Percentiles rank a stretch among this genome's conserved stretches.
phyloP scores from a whole-genome alignment of 2,888 invertebrate genomes.

The Drosophila siamana region DNA sequence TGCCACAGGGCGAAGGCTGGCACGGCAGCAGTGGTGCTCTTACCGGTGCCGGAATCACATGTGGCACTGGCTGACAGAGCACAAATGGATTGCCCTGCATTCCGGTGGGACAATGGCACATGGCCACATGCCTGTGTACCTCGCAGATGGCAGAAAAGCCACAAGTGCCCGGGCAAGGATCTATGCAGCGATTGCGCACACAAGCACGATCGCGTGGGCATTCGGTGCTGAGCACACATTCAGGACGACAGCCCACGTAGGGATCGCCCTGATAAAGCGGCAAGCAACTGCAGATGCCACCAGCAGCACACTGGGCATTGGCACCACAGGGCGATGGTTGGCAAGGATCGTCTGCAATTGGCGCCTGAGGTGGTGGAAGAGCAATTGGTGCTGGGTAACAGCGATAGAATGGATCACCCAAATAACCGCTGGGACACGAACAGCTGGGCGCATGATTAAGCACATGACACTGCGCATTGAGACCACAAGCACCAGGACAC shows the following conservation, averaged over 20 bases:
- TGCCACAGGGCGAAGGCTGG: conserved; percentile 90
- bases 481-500: conserved; percentile 90
- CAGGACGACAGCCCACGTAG: conserved; percentile 90
- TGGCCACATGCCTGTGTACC: conserved; percentile 90
- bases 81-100: conserved; percentile 89
- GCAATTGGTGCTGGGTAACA: conserved; percentile 86
- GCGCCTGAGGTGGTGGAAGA: background rate
- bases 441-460: conserved; percentile 90
- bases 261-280: conserved; percentile 89
- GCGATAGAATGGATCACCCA: conserved; percentile 89
- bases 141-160: conserved; percentile 90
- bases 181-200: conserved; percentile 90
- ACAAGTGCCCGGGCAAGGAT: conserved; percentile 91
- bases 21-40: conserved; percentile 87
- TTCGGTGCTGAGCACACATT: conserved; percentile 90
- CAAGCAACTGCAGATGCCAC: conserved; percentile 89
- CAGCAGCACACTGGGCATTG: conserved; percentile 89
- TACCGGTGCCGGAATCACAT: conserved; percentile 15
- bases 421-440: conserved; percentile 88
- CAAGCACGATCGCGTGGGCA: conserved; percentile 89
- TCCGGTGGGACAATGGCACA: conserved; percentile 87
- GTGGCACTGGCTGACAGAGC: conserved; percentile 85
- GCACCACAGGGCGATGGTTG: conserved; percentile 90
- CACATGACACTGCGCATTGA: conserved; percentile 90
- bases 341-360: conserved; percentile 87